phyloP scores from a whole-genome alignment of 1,140 invertebrate genomes.

The Formica selysi region DNA sequence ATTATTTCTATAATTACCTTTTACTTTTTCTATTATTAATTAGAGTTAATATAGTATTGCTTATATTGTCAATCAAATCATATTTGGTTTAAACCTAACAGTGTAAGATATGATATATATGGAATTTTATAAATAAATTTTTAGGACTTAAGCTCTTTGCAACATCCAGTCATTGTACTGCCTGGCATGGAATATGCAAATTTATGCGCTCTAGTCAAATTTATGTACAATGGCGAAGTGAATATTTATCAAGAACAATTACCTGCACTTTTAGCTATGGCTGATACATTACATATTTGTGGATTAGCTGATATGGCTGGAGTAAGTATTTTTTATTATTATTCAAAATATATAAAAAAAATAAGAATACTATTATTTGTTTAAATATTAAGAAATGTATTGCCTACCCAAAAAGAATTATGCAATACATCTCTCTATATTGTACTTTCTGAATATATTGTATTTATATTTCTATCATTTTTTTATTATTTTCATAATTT shows the following conservation, averaged over 20 bases:
- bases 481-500: background rate
- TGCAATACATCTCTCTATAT: slow-evolving; percentile 34
- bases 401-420: slow-evolving; percentile 1
- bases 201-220: slow-evolving; percentile 93
- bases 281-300: slow-evolving; percentile 94
- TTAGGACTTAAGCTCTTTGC: slow-evolving; percentile 90
- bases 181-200: slow-evolving; percentile 93
- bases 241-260: slow-evolving; percentile 94
- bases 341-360: slow-evolving; percentile 39
- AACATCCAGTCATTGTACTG: slow-evolving; percentile 94
- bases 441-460: slow-evolving; percentile 48
- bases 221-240: slow-evolving; percentile 97
- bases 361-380: background rate
- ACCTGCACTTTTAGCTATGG: slow-evolving; percentile 92
- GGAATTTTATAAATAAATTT: slow-evolving; percentile 61
- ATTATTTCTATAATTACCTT: slow-evolving; percentile 18
- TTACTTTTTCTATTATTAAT: background rate
- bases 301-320: slow-evolving; percentile 94
- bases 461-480: background rate
- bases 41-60: background rate
- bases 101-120: background rate
- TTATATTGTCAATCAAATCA: background rate
- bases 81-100: background rate
- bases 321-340: slow-evolving; percentile 83
- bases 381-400: slow-evolving; percentile 35